These are phyloP conservation scores for Dascillus cervinus DNA, from an alignment of 2,888 invertebrate genomes.

Conservation along the genomic window DNA sequence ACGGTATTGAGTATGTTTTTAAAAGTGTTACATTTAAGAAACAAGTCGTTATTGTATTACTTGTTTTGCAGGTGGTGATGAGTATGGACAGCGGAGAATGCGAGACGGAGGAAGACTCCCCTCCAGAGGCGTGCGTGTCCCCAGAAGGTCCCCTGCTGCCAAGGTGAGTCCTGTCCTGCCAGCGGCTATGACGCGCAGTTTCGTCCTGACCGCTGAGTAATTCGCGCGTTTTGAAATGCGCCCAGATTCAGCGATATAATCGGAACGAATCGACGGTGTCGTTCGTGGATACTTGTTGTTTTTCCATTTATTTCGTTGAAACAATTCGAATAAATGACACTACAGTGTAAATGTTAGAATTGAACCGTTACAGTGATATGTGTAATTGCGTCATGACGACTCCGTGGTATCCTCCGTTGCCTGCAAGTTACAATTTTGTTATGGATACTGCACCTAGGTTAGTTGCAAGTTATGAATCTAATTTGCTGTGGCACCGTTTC, in stretches of 20 bases:
- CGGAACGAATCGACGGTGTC: too few relatives aligned
- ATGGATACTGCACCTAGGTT: constrained; percentile 36
- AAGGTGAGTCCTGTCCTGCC: constrained; percentile 29
- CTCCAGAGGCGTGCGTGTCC: constrained; percentile 40
- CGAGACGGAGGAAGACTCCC: constrained; percentile 39
- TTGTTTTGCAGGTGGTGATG: constrained; percentile 19
- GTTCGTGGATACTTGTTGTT: too few relatives aligned
- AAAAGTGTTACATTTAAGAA: neutral
- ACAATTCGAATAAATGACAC: constrained; percentile 6
- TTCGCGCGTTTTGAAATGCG: constrained; percentile 12
- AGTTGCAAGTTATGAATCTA: too few relatives aligned
- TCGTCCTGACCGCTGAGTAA: constrained; percentile 19
- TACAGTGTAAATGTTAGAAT: constrained; percentile 19
- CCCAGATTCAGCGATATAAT: too few relatives aligned
- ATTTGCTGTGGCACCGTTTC: too few relatives aligned
- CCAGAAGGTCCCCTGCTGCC: constrained; percentile 32
- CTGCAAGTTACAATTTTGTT: constrained; percentile 28
- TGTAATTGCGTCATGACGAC: constrained; percentile 21
- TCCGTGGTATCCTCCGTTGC: constrained; percentile 23
- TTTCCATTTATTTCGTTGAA: too few relatives aligned
- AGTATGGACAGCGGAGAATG: constrained; percentile 37
- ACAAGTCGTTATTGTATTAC: constrained; percentile 3
- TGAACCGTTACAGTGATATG: constrained; percentile 17
- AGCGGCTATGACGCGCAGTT: constrained; percentile 18
- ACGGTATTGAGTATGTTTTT: too few relatives aligned